A percentile compares a stretch with the other conserved stretches of the same genome.
Evolutionary conservation across 2,888 invertebrate species (phyloP).

Genomic region (Patella ulyssiponensis): DNA sequence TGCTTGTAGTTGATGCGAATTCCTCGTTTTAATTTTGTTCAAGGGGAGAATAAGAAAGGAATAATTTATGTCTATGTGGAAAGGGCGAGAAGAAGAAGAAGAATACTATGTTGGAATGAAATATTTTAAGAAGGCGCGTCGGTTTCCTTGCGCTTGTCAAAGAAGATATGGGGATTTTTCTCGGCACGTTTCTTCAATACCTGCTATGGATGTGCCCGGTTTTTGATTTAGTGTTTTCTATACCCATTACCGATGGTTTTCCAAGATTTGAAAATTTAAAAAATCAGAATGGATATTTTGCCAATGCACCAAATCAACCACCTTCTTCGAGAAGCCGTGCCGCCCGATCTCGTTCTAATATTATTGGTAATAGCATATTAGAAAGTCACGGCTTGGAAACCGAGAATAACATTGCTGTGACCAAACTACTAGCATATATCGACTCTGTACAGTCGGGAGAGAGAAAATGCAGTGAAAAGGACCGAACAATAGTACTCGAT

Average conservation of each 20-base stretch:
- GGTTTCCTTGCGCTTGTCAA: neutral
- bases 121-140: neutral
- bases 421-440: neutral
- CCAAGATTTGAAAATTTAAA: conserved; percentile 9
- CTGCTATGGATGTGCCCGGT: conserved; percentile 4
- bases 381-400: neutral
- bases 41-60: too few species aligned
- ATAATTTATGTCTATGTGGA: conserved; percentile 1
- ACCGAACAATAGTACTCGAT: neutral
- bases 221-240: neutral
- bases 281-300: neutral
- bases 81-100: neutral
- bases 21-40: too few species aligned
- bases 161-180: neutral
- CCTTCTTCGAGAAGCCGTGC: conserved; percentile 2
- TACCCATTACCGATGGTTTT: neutral
- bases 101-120: neutral
- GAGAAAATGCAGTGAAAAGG: neutral
- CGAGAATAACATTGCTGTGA: neutral
- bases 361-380: neutral
- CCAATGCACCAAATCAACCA: conserved; percentile 3
- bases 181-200: neutral
- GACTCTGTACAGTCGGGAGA: neutral
- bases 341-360: neutral
- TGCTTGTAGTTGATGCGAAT: too few species aligned